Base-by-base conservation (phyloP, 2,797 vertebrate genomes). In the Mionectes olivaceus region DNA sequence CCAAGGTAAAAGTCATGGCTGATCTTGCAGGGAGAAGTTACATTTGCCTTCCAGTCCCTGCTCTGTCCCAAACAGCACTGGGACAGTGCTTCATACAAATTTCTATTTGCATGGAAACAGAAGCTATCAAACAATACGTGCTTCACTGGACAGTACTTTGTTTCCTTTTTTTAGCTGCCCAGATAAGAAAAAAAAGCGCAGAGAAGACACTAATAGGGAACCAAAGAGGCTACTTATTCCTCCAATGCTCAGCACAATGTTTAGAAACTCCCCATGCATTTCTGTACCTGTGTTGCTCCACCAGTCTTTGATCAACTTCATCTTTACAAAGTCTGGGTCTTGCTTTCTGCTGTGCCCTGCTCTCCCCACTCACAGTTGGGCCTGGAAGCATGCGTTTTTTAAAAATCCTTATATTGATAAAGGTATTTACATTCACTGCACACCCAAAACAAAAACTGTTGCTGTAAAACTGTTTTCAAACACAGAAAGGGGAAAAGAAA, bases 141-240 rank as follows among this genome's bases (percentile, higher is more conserved):
- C 41, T 78, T 75, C 80, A 61, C 57, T 63, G 67, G n/a, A 61
- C 63, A 93, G 33, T 27, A 32, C 60, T 85, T 69, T 25, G 57
- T 30, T 78, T 64, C 56, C 70, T 78, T 86, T 85, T 37, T 84
- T 86, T 77, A 93, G 91, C 67, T 74, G 47, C 64, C 32, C 52
- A 69, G 59, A 85, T 92, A 94, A 86, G 83, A 76, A 84, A 90
- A 83, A 91, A 37, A 83, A 84, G 59, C 90, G 43, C 22, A 87
- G 52, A 90, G 27, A 77, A 88, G 21, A 93, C 86, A 56, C 6
- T 46, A 75, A 46, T 3, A 86, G 28, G 18, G 55, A 17, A 5
- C 24, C 82, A 76, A 68, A 76, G 28, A 76, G 33, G 43, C 19
- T 7, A 35, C 19, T 75, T 65, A 52, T 9, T 33, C 11, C 28